Conservation (phyloP, 1,140 invertebrate genomes). For the Caenorhabditis briggsae region DNA sequence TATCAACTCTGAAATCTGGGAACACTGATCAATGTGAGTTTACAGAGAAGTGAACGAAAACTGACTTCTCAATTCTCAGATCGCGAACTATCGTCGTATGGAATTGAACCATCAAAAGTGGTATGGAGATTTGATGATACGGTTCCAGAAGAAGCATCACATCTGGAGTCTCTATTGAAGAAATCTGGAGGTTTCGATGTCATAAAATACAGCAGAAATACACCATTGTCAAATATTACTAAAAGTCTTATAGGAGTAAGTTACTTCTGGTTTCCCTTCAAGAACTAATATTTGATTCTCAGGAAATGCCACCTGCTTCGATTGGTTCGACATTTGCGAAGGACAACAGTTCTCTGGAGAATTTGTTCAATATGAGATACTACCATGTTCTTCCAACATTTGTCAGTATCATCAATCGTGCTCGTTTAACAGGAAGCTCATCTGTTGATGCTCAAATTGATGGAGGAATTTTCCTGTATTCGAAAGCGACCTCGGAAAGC, state of each 20-base stretch:
- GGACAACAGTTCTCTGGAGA: not conserved
- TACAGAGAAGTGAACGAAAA: not conserved
- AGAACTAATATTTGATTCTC: not conserved
- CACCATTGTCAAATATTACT: not conserved
- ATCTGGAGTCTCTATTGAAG: not conserved
- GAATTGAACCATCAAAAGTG: constrained; percentile 49
- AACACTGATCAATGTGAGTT: constrained; percentile 54
- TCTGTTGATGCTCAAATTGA: constrained; percentile 1
- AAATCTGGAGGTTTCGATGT: not conserved
- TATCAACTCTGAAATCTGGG: constrained; percentile 29
- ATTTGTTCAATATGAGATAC: constrained; percentile 36
- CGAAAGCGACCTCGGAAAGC: not conserved
- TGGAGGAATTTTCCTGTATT: constrained; percentile 14
- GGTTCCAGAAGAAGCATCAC: constrained; percentile 13
- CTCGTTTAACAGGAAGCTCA: not conserved
- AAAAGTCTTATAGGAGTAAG: constrained; percentile 25
- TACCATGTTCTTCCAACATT: constrained; percentile 36
- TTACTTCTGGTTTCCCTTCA: not conserved
- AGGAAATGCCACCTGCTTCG: constrained; percentile 36
- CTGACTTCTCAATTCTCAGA: not conserved
- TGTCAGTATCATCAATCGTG: constrained; percentile 39
- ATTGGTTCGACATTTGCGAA: not conserved
- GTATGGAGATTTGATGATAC: not conserved
- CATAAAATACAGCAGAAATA: not conserved
- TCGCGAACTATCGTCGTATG: not conserved